Evolutionary conservation across 2,888 invertebrate species (phyloP).

Genomic region (Platycheirus rosarum): DNA sequence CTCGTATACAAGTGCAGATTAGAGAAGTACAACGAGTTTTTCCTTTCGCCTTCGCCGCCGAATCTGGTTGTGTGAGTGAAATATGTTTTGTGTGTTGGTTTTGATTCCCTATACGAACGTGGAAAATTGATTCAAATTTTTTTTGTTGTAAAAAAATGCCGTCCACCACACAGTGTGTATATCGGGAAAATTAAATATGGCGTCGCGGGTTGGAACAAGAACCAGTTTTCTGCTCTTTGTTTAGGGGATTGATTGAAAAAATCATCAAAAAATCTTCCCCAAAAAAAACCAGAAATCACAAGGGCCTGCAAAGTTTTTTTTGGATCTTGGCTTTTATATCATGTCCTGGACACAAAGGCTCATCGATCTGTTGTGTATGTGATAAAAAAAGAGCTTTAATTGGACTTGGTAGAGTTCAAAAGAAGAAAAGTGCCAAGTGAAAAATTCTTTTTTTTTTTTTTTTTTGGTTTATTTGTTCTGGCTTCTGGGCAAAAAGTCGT

Average conservation of each 20-base stretch:
- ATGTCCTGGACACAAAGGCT: conserved; percentile 63
- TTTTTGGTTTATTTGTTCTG: conserved; percentile 63
- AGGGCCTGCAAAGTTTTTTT: no score
- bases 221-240: conserved; percentile 84
- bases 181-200: conserved; percentile 88
- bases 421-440: conserved; percentile 59
- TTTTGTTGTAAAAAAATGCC: conserved; percentile 66
- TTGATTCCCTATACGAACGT: conserved; percentile 58
- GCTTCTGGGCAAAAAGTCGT: conserved; percentile 77
- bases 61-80: conserved; percentile 41
- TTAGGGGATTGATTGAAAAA: conserved; percentile 90
- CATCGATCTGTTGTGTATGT: conserved; percentile 26
- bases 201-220: conserved; percentile 88
- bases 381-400: conserved; percentile 49
- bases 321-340: no score
- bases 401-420: conserved; percentile 29
- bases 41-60: conserved; percentile 65
- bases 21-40: conserved; percentile 52
- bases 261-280: conserved; percentile 63
- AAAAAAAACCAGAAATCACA: conserved; percentile 54
- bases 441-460: conserved; percentile 19
- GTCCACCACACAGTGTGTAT: conserved; percentile 69
- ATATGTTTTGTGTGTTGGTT: conserved; percentile 48
- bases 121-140: conserved; percentile 73
- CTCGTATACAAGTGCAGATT: conserved; percentile 58